Base-by-base conservation (phyloP, 2,797 vertebrate genomes). In the Anguilla pacifica region DNA sequence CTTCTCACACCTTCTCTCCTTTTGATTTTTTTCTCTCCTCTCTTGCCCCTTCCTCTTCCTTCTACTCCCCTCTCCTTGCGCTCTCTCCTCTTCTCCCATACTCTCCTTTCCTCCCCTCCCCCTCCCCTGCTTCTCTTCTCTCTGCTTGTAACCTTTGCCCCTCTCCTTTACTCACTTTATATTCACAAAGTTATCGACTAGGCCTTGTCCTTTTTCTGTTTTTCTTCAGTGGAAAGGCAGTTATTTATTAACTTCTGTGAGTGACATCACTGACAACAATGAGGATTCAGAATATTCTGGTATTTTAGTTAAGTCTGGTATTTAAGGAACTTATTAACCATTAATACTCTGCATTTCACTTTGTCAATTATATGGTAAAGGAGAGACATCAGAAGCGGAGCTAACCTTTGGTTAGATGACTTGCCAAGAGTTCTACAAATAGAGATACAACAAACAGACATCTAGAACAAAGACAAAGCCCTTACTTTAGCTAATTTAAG, bases 201-300 rank as follows among this genome's bases (percentile, higher is more conserved):
- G 46, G 39, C 46, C 22, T 46, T 9, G 55, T 17, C 35, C 51
- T 57, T 49, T 57, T 49, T 22, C 79, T 82, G 79, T n/a, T 49
- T 51, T 82, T 49, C 79, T 9, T 25, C 79, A 82, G 79, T 11
- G 6, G 46, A 51, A 46, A n/a, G 43, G n/a, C 3, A 51, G 57
- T 35, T 51, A 39, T 74, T 46, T 35, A 77, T 51, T 72, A 28
- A 51, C 49, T 46, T 86, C 55, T 55, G 59, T 55, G 61, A 87
- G 39, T 25, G 81, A 28, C 81, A 53, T 6, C 43, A 7, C 84
- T 22, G 57, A 81, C 59, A 51, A 43, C 5, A 55, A 46, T 61
- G 39, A 79, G 43, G 83, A 74, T 53, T 81, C 39, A 46, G 43
- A 49, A 53, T 15, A 53, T 15, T 4, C 31, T 46, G 51, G 28